These are phyloP conservation scores for Luehdorfia chinensis DNA, from an alignment of 1,140 invertebrate genomes.

Conservation along the genomic window DNA sequence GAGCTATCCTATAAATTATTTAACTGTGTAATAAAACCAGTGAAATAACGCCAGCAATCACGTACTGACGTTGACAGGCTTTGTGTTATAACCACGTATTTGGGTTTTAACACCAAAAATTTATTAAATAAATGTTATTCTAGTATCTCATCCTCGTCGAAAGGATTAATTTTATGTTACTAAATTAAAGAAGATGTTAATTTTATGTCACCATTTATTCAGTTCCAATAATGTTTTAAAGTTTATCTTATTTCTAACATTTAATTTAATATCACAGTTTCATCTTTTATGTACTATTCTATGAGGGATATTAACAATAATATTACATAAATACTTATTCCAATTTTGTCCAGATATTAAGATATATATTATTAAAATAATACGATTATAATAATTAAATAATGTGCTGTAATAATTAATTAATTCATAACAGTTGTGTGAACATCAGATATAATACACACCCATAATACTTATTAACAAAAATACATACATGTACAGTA, in stretches of 20 bases:
- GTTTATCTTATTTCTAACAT: slow-evolving; percentile 43
- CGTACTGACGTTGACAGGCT: too few relatives aligned
- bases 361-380: slow-evolving; percentile 12
- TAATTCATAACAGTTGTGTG: slow-evolving; percentile 11
- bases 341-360: slow-evolving; percentile 3
- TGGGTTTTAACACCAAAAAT: too few relatives aligned
- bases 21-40: too few relatives aligned
- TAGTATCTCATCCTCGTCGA: too few relatives aligned
- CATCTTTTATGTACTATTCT: slow-evolving; percentile 14
- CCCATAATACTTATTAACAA: slow-evolving; percentile 6
- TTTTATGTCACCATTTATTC: slow-evolving; percentile 40
- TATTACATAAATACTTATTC: slow-evolving; percentile 17
- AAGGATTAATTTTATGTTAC: too few relatives aligned
- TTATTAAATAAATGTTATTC: too few relatives aligned
- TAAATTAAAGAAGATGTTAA: slow-evolving; percentile 15
- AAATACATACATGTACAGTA: slow-evolving; percentile 6
- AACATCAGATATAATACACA: slow-evolving; percentile 13
- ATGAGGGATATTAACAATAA: slow-evolving; percentile 16
- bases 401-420: slow-evolving; percentile 13
- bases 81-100: too few relatives aligned
- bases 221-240: slow-evolving; percentile 44
- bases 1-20: too few relatives aligned
- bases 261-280: slow-evolving; percentile 59
- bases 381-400: slow-evolving; percentile 14
- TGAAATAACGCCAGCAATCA: too few relatives aligned